Conservation (phyloP, 2,888 invertebrate genomes). For the Ochropleura plecta region DNA sequence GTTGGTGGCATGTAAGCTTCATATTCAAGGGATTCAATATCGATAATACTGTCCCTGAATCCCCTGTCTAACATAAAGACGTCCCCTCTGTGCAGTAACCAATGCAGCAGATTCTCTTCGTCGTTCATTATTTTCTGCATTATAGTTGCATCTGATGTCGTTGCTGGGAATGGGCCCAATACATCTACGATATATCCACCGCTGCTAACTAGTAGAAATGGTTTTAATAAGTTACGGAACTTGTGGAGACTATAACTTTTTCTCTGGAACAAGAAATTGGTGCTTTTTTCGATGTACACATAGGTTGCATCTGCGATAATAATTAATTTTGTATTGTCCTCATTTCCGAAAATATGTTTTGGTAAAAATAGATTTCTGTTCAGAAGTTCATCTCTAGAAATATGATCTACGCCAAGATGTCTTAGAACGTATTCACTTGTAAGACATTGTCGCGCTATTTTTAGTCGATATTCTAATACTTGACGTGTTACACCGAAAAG, state of each 20-base stretch:
- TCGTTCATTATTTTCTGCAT: slow-evolving; percentile 17
- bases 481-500: slow-evolving; percentile 49
- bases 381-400: slow-evolving; percentile 30
- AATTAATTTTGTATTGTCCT: background rate
- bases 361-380: slow-evolving; percentile 1
- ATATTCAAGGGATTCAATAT: slow-evolving; percentile 4
- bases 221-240: slow-evolving; percentile 16
- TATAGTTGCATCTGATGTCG: slow-evolving; percentile 23
- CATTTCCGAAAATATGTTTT: background rate
- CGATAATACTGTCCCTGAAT: slow-evolving; percentile 4
- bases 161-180: slow-evolving; percentile 10
- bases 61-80: slow-evolving; percentile 24
- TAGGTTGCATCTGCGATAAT: slow-evolving; percentile 3
- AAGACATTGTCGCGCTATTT: slow-evolving; percentile 31
- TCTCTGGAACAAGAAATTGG: background rate
- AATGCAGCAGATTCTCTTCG: slow-evolving; percentile 1
- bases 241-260: slow-evolving; percentile 13
- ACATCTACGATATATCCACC: slow-evolving; percentile 22
- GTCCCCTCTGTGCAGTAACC: slow-evolving; percentile 10
- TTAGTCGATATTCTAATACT: slow-evolving; percentile 31
- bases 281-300: slow-evolving; percentile 1
- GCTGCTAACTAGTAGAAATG: slow-evolving; percentile 6
- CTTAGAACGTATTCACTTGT: slow-evolving; percentile 35
- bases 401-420: slow-evolving; percentile 45
- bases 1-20: slow-evolving; percentile 5